These are phyloP conservation scores for Noctua janthe DNA, from an alignment of 2,888 invertebrate genomes.

Conservation along the genomic window DNA sequence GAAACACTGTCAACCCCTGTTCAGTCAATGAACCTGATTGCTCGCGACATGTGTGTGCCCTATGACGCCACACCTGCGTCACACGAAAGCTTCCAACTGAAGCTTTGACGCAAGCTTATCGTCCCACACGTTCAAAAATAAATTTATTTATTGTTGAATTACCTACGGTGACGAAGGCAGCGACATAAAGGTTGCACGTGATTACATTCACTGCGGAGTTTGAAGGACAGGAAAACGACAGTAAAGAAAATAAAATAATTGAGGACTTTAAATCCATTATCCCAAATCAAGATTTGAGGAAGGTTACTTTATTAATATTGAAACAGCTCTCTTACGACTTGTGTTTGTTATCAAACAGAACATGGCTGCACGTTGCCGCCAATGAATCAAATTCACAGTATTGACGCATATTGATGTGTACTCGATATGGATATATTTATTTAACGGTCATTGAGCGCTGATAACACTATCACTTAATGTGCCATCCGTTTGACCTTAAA, in stretches of 20 bases:
- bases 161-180: slow-evolving; percentile 18
- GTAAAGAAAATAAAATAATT: slow-evolving; percentile 9
- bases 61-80: slow-evolving; percentile 57
- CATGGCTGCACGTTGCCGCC: slow-evolving; percentile 9
- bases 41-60: slow-evolving; percentile 23
- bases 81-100: slow-evolving; percentile 37
- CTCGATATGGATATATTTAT: slow-evolving; percentile 21
- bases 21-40: slow-evolving; percentile 25
- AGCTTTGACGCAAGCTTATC: slow-evolving; percentile 53
- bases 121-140: slow-evolving; percentile 46
- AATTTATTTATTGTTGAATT: slow-evolving; percentile 41
- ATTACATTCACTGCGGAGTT: slow-evolving; percentile 12
- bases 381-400: slow-evolving; percentile 17
- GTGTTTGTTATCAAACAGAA: slow-evolving; percentile 30
- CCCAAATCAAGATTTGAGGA: slow-evolving; percentile 23
- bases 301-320: slow-evolving; percentile 20
- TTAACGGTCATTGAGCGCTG: slow-evolving; percentile 33
- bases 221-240: slow-evolving; percentile 48
- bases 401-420: slow-evolving; percentile 33
- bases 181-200: slow-evolving; percentile 43
- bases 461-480: slow-evolving; percentile 47
- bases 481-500: slow-evolving; percentile 37
- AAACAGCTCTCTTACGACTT: not conserved
- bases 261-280: slow-evolving; percentile 14
- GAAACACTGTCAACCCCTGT: slow-evolving; percentile 18